A percentile compares a stretch with the other conserved stretches of the same genome.
phyloP scores from a whole-genome alignment of 53 echinoderm and acorn worm genomes.

The Zoroaster sp. region DNA sequence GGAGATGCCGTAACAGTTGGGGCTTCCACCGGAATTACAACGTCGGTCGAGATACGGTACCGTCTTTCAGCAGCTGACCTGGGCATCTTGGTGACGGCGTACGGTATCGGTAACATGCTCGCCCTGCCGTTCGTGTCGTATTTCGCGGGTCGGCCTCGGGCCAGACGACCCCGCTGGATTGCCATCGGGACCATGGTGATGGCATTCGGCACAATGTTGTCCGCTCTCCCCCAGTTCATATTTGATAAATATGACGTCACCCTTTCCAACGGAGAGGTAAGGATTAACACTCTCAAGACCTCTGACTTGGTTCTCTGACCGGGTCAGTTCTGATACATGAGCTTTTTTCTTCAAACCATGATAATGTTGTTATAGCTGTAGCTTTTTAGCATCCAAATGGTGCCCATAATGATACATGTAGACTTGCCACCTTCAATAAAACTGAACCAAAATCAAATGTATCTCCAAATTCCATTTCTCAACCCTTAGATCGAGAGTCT shows the following conservation, averaged over 20 bases:
- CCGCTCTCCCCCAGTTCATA: constrained; percentile 40
- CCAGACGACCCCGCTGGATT: constrained; percentile 47
- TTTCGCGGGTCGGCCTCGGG: constrained; percentile 13
- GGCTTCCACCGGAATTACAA: constrained; percentile 54
- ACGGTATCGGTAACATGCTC: constrained; percentile 45
- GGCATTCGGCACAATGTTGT: constrained; percentile 23
- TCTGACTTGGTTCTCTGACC: too few relatives aligned
- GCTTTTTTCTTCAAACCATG: too few relatives aligned
- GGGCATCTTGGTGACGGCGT: constrained; percentile 53
- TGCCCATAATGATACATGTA: too few relatives aligned
- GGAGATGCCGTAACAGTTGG: constrained; percentile 64
- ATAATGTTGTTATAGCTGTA: too few relatives aligned
- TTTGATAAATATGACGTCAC: constrained; percentile 1
- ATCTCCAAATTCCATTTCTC: not conserved
- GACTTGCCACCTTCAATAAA: too few relatives aligned
- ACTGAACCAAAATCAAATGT: not conserved
- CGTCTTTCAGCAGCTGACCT: constrained; percentile 51
- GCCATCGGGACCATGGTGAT: not conserved
- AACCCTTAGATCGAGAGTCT: not conserved
- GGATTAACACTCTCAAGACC: too few relatives aligned
- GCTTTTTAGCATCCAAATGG: too few relatives aligned
- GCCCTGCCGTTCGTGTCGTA: constrained; percentile 48
- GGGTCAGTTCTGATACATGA: too few relatives aligned
- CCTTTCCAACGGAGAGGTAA: constrained; percentile 8
- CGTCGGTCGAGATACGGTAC: constrained; percentile 72